Percentiles rank a stretch among this genome's conserved stretches.
Evolutionary conservation across 2,113 vertebrate genomes (phyloP).

Genomic region (Mobula birostris): DNA sequence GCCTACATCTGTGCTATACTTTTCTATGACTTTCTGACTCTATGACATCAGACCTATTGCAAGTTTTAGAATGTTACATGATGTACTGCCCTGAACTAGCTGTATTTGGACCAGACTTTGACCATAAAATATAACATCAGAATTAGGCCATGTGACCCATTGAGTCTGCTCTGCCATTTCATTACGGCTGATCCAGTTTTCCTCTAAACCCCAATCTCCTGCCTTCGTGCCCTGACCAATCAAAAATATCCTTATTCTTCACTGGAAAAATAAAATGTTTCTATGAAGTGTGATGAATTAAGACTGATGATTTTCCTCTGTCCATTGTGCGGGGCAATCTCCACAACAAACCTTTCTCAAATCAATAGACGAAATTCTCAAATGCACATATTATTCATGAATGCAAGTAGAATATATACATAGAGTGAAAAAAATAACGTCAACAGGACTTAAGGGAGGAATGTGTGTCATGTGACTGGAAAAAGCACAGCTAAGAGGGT

Average conservation of each 20-base stretch:
- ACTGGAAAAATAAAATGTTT: background rate
- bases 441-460: background rate
- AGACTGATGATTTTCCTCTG: background rate
- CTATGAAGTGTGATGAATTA: background rate
- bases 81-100: background rate
- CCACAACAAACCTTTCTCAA: background rate
- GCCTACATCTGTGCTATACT: no score
- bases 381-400: constrained; percentile 1
- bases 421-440: background rate
- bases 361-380: background rate
- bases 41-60: background rate
- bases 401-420: background rate
- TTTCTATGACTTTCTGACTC: no score
- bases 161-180: no score
- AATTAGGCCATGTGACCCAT: no score
- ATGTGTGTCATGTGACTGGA: background rate
- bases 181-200: no score
- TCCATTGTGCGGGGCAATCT: background rate
- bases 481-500: background rate
- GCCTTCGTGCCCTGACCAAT: no score
- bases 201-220: no score
- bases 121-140: no score
- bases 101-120: background rate
- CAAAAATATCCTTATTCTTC: background rate
- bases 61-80: background rate